These are phyloP conservation scores for Cryptocephalus primarius DNA, from an alignment of 2,888 invertebrate species.

Conservation along the genomic window DNA sequence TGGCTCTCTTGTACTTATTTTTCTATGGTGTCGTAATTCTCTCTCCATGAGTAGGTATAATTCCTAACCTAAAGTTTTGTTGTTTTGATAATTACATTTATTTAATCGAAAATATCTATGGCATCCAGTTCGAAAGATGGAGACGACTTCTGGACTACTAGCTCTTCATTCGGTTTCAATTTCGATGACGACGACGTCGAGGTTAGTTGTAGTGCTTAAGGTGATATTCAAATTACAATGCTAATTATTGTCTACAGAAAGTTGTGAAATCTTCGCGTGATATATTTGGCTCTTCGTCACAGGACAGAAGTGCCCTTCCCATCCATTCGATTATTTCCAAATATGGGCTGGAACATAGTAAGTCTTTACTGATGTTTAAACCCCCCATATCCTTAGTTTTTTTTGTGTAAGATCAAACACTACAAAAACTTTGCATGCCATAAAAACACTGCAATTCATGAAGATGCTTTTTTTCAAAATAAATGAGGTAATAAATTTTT, in stretches of 20 bases:
- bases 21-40: too few relatives aligned
- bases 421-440: too few relatives aligned
- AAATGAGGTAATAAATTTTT: too few relatives aligned
- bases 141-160: conserved; percentile 71
- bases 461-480: too few relatives aligned
- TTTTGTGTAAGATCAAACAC: conserved; percentile 39
- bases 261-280: background rate
- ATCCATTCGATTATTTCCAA: conserved; percentile 30
- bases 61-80: too few relatives aligned
- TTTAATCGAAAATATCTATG: too few relatives aligned
- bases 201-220: conserved; percentile 2
- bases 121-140: conserved; percentile 27
- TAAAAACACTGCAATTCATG: too few relatives aligned
- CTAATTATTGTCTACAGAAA: background rate
- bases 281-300: conserved; percentile 2
- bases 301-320: conserved; percentile 23
- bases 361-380: background rate
- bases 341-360: conserved; percentile 9
- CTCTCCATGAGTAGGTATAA: too few relatives aligned
- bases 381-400: conserved; percentile 8
- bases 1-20: too few relatives aligned
- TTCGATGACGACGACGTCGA: conserved; percentile 62
- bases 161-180: conserved; percentile 59
- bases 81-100: too few relatives aligned
- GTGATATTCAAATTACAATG: conserved; percentile 3